Percentiles rank a stretch among this genome's conserved stretches.
Conservation (phyloP, 2,113 vertebrate species). For the Rhadina sibilatrix region DNA sequence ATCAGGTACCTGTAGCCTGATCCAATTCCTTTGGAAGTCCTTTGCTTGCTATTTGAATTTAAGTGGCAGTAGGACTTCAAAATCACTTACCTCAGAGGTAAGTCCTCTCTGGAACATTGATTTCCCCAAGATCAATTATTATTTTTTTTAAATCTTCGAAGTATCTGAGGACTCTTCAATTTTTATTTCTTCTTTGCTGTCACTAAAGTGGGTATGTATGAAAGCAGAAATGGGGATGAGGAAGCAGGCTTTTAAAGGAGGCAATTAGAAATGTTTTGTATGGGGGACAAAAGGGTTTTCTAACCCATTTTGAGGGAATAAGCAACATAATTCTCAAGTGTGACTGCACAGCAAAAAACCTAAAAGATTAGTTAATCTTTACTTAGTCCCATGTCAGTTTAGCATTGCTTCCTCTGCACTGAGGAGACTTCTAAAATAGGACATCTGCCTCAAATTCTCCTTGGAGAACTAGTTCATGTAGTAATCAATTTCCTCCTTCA, state of each 20-base stretch:
- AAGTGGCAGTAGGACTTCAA: background rate
- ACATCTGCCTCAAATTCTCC: constrained; percentile 11
- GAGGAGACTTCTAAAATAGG: constrained; percentile 22
- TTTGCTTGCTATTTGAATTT: background rate
- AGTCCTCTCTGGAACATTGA: background rate
- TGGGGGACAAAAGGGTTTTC: background rate
- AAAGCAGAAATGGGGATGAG: background rate
- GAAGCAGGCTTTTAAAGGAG: constrained; percentile 1
- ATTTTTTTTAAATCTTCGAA: background rate
- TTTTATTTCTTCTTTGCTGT: background rate
- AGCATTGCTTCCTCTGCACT: background rate
- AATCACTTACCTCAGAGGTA: background rate
- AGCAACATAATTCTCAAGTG: constrained; percentile 21
- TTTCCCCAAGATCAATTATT: background rate
- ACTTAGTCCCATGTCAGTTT: constrained; percentile 27
- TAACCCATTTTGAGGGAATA: constrained; percentile 15
- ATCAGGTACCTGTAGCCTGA: background rate
- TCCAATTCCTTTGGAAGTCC: background rate
- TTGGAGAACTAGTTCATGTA: background rate
- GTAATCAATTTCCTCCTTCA: constrained; percentile 43
- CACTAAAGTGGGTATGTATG: background rate
- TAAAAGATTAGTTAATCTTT: constrained; percentile 43
- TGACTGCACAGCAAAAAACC: background rate
- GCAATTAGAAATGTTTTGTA: background rate
- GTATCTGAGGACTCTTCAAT: background rate